A percentile compares a stretch with the other conserved stretches of the same genome.
phyloP scores from a whole-genome alignment of 2,888 invertebrate genomes.

The Mimachlamys varia region DNA sequence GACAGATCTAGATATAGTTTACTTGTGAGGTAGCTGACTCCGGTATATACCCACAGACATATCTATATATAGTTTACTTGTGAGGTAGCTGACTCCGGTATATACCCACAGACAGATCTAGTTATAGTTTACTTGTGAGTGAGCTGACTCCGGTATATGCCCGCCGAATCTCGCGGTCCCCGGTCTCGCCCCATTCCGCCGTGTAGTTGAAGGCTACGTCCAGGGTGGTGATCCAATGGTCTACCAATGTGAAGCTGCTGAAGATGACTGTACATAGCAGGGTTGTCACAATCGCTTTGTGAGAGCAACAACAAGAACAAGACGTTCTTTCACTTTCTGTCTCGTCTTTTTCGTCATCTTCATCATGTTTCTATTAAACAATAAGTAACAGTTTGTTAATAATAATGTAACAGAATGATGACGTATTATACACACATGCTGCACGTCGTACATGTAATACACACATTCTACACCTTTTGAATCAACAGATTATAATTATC shows the following conservation, averaged over 20 bases:
- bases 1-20: not conserved
- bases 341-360: not conserved
- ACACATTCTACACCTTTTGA: no score
- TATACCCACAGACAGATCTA: not conserved
- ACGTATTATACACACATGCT: no score
- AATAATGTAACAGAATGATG: no score
- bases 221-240: not conserved
- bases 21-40: not conserved
- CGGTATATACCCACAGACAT: not conserved
- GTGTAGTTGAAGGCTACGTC: not conserved
- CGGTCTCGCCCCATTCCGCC: not conserved
- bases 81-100: not conserved
- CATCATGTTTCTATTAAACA: not conserved
- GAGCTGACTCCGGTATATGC: not conserved
- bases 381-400: no score
- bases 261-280: not conserved
- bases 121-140: not conserved
- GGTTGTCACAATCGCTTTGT: not conserved
- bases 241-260: not conserved
- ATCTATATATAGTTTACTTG: not conserved
- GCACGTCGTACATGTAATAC: no score
- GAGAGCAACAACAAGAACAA: not conserved
- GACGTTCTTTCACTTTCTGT: not conserved
- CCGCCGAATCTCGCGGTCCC: not conserved
- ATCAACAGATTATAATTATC: no score